A percentile compares a stretch with the other conserved stretches of the same genome.
Evolutionary conservation across 2,888 invertebrate species (phyloP).

Genomic region (Cheiracanthium punctorium): DNA sequence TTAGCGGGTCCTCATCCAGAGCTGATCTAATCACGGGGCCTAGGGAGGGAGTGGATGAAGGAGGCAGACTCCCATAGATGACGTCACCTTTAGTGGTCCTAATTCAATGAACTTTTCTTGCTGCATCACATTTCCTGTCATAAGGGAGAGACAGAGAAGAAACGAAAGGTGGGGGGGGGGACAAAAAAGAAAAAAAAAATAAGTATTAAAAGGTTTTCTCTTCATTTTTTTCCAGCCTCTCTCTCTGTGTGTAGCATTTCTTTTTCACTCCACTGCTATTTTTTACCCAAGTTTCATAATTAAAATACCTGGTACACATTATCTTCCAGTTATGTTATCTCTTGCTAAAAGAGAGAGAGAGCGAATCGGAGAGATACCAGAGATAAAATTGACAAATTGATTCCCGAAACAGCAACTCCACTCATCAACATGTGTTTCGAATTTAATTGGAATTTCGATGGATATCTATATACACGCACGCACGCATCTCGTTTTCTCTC

Average conservation of each 20-base stretch:
- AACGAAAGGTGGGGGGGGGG: no score
- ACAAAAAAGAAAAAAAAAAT: not conserved
- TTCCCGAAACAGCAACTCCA: constrained; percentile 6
- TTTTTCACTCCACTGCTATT: not conserved
- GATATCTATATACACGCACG: constrained; percentile 8
- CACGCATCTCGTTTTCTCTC: not conserved
- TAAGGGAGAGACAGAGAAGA: not conserved
- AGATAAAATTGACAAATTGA: not conserved
- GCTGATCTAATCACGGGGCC: constrained; percentile 57
- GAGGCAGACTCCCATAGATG: constrained; percentile 30
- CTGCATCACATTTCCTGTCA: not conserved
- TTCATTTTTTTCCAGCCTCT: not conserved
- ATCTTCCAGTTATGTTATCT: not conserved
- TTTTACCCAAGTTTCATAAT: constrained; percentile 1
- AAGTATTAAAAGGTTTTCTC: constrained; percentile 21
- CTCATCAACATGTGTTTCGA: not conserved
- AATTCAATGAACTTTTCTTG: constrained; percentile 41
- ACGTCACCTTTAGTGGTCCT: constrained; percentile 45
- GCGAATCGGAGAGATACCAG: not conserved
- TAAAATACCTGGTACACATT: constrained; percentile 13
- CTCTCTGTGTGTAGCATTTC: not conserved
- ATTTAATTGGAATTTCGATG: constrained; percentile 8
- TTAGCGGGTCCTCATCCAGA: constrained; percentile 33
- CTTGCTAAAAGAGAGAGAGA: not conserved
- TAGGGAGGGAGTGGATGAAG: no score